Conservation (phyloP, 1,140 invertebrate species). For the Drosophila grimshawi region DNA sequence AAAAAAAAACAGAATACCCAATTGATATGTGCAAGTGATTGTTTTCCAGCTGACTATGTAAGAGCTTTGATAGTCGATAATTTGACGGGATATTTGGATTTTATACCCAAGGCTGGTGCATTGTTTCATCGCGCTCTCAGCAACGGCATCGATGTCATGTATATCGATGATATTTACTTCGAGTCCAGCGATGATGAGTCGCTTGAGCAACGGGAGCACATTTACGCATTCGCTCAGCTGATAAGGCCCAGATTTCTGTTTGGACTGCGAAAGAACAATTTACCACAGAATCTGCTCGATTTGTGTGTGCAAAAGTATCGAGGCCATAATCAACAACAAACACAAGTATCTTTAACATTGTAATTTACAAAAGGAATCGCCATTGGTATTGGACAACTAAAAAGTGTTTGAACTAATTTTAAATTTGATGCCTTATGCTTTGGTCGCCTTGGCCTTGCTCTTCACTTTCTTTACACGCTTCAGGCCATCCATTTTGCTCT, state of each 20-base stretch:
- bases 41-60: constrained; percentile 34
- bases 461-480: constrained; percentile 93
- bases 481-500: constrained; percentile 92
- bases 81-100: constrained; percentile 42
- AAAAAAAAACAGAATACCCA: neutral
- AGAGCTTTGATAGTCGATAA: constrained; percentile 48
- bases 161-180: constrained; percentile 45
- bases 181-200: neutral
- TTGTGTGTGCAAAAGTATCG: constrained; percentile 23
- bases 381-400: constrained; percentile 50
- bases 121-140: constrained; percentile 26
- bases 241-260: constrained; percentile 50
- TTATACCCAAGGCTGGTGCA: constrained; percentile 47
- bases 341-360: constrained; percentile 48
- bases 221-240: constrained; percentile 45
- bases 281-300: constrained; percentile 53
- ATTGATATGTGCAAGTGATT: neutral
- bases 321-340: neutral
- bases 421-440: constrained; percentile 59
- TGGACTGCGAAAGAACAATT: constrained; percentile 28
- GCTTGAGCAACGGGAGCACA: constrained; percentile 30
- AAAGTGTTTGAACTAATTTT: constrained; percentile 51
- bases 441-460: constrained; percentile 88
- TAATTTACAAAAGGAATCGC: constrained; percentile 61
- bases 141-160: constrained; percentile 57